Base-by-base conservation (phyloP, 2,797 vertebrate species). In the Coranthus polyacanthus region DNA sequence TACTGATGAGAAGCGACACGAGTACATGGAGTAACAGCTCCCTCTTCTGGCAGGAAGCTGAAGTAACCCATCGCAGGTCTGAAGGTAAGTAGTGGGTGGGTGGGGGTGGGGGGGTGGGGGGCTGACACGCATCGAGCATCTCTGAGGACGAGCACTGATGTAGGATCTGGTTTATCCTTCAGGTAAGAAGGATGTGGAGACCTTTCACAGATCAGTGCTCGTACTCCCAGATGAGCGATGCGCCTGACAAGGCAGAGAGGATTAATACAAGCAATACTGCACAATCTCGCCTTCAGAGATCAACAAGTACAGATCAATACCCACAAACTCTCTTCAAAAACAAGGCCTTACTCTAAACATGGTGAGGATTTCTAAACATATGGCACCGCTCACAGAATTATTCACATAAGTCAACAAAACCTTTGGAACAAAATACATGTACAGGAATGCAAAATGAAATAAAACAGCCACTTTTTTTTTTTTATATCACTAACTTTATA, bases 351-450 rank as follows among this genome's bases (percentile, higher is more conserved):
- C 32, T 71, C 74, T 67, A 75, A 69, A 82, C 85, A 90, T 87
- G 92, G 89, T 83, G 74, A 84, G 62, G 46, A 72, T 78, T 57
- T 86, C 75, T 67, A 61, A 83, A 91, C 75, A 70, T 91, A 93
- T 95, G 94, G 94, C 94, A 95, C 93, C 88, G 88, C 86, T 93
- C 88, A 92, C 83, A 92, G 83, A 92, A 91, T 90, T 88, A 90
- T 90, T 91, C 88, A 93, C 86, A 89, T 16, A 79, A 87, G 89
- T 92, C 91, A 92, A 91, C 87, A 88, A 88, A 86, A 86, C 83
- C 84, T 84, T 88, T 87, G 88, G 78, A 89, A 83, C 83, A 81
- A 86, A 85, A 88, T 80, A 89, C 86, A 89, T 83, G 49, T 88
- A 92, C 90, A 92, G 92, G 90, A 94, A 94, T 93, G 91, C 90